phyloP scores from a whole-genome alignment of 2,797 vertebrate genomes.

The Streptopelia turtur region DNA sequence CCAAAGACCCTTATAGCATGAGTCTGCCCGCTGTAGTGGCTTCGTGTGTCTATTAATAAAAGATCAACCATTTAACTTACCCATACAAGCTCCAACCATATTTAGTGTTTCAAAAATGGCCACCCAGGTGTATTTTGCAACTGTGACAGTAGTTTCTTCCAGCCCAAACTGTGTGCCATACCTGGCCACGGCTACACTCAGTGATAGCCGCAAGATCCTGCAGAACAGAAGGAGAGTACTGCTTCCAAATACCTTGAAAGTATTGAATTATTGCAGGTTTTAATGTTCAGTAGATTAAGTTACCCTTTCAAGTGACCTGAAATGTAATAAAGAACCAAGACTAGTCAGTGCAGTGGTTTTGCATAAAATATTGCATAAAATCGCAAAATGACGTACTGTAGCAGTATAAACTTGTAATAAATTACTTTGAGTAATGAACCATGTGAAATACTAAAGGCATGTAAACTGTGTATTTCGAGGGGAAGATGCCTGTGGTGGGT shows the following conservation, averaged over 20 bases:
- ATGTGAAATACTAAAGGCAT: slow-evolving; percentile 1
- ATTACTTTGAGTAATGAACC: slow-evolving; percentile 53
- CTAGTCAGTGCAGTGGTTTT: slow-evolving; percentile 54
- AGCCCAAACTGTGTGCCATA: not conserved
- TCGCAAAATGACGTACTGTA: slow-evolving; percentile 58
- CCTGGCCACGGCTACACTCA: fast-evolving
- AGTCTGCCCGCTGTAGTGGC: not conserved
- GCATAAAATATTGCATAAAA: slow-evolving; percentile 64
- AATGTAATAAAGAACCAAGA: slow-evolving; percentile 62
- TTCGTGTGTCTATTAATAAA: not conserved
- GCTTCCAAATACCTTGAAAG: slow-evolving; percentile 11
- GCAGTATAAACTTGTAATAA: slow-evolving; percentile 54
- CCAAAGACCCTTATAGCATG: not conserved
- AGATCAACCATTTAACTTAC: not conserved
- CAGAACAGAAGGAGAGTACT: not conserved
- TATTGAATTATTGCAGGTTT: slow-evolving; percentile 61
- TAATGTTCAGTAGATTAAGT: slow-evolving; percentile 58
- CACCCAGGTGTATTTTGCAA: not conserved
- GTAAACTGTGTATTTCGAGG: slow-evolving; percentile 41
- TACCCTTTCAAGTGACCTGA: slow-evolving; percentile 69
- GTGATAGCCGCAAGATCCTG: not conserved
- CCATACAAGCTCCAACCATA: not conserved
- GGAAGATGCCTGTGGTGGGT: not conserved
- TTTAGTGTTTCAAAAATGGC: not conserved
- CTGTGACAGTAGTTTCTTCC: not conserved